Conservation (phyloP, 1,140 invertebrate species). For the Oryzaephilus surinamensis region DNA sequence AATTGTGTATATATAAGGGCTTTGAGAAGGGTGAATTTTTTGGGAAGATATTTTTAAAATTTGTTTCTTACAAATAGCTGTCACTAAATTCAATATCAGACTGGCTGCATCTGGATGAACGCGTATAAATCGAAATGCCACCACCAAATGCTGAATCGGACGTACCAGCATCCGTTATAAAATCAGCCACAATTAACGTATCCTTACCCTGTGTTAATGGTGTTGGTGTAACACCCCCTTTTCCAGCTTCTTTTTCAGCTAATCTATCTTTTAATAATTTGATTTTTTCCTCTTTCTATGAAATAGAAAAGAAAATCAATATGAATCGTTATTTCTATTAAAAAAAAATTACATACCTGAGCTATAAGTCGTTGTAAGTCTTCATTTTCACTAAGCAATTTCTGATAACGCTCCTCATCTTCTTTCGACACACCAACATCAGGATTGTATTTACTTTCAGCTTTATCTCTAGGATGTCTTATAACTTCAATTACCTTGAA, state of each 20-base stretch:
- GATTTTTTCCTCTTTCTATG: constrained; percentile 83
- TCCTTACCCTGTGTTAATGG: constrained; percentile 44
- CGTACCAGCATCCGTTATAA: constrained; percentile 63
- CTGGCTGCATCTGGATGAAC: constrained; percentile 64
- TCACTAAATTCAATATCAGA: constrained; percentile 81
- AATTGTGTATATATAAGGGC: no score
- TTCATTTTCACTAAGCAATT: constrained; percentile 90
- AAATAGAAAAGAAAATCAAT: not conserved
- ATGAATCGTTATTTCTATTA: not conserved
- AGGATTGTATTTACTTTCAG: constrained; percentile 73
- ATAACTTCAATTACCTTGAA: constrained; percentile 73
- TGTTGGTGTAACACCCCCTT: constrained; percentile 17
- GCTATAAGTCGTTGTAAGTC: constrained; percentile 90
- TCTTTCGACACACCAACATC: constrained; percentile 85
- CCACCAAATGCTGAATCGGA: constrained; percentile 63
- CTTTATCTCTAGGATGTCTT: constrained; percentile 69
- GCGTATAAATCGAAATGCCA: constrained; percentile 59
- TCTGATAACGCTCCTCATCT: constrained; percentile 90
- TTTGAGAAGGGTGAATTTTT: no score
- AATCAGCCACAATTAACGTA: constrained; percentile 52
- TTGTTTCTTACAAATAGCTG: constrained; percentile 62
- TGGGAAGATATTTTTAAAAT: no score
- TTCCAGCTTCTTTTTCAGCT: constrained; percentile 55
- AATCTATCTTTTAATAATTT: constrained; percentile 65
- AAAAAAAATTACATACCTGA: constrained; percentile 49